Evolutionary conservation across 2,113 vertebrate genomes (phyloP), one percentile per base, ranked within the genome.

Genomic region (Trinectes maculatus): DNA sequence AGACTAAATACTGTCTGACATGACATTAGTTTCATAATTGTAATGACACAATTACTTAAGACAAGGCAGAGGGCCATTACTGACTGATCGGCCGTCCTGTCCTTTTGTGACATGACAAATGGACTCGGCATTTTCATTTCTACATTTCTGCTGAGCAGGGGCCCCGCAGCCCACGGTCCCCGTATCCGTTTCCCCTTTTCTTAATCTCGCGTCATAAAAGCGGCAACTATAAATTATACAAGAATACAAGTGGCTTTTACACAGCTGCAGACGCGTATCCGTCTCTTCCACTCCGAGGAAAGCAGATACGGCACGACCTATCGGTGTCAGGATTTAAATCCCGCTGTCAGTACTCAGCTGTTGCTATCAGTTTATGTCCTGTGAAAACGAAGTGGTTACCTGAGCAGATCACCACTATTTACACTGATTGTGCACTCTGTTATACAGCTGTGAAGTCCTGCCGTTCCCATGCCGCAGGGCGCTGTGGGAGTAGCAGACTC

Each of bases 301-400:
- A 75, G 46, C 71, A 69, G 82, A 86, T 82, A 82, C 61, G 29
- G 71, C 79, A 69, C 58, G 76, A 84, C 80, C 71, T 68, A 79
- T 88, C 77, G 49, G 65, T 82, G 73, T 71, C 83, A 61, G 68
- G 66, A 58, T 71, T 79, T 88, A 87, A 89, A 89, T 87, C 79
- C 75, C 2, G 25, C 76, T 71, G 78, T 83, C 87, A 80, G 76
- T 67, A n/a, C 61, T 74, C 89, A 89, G 86, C 86, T 89, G 86
- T 47, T 72, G 80, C 77, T 62, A 76, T 77, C 79, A 74, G 47
- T 86, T 87, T 78, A 67, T 77, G 70, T 78, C 59, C 68, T 59
- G 54, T 78, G 65, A 77, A 85, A 89, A 86, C 75, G 43, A 80
- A 87, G 81, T 56, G 72, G 82, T 87, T 80, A 87, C 83, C 83